A percentile compares a stretch with the other conserved stretches of the same genome.
phyloP scores from a whole-genome alignment of 2,797 vertebrate genomes.

The Bradypodion pumilum region DNA sequence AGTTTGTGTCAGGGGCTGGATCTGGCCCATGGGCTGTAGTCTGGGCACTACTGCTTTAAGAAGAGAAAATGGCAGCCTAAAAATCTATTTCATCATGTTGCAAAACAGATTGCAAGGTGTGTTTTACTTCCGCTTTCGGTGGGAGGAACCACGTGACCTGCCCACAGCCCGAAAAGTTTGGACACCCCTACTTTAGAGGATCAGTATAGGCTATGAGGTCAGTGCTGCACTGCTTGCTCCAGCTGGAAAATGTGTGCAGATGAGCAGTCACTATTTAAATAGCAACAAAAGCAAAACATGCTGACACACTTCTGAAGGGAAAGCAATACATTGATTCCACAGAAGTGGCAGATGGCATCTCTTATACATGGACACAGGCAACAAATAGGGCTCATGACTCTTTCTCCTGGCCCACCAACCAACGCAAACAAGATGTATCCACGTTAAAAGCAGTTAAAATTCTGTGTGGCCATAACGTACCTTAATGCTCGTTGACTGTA shows the following conservation, averaged over 20 bases:
- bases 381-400: too few species aligned
- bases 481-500: conserved; percentile 98
- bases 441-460: conserved; percentile 18
- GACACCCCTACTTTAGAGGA: not conserved
- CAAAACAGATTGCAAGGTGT: too few species aligned
- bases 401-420: not conserved
- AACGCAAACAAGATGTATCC: too few species aligned
- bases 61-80: too few species aligned
- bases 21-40: too few species aligned
- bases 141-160: too few species aligned
- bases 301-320: not conserved
- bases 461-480: conserved; percentile 67
- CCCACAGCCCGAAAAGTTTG: too few species aligned
- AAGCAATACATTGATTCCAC: not conserved
- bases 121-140: too few species aligned
- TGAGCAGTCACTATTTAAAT: not conserved
- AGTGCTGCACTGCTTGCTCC: not conserved
- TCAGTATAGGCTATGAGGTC: not conserved
- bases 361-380: not conserved
- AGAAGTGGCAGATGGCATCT: not conserved
- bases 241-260: not conserved
- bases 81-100: too few species aligned
- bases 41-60: too few species aligned
- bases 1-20: too few species aligned
- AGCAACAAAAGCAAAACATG: not conserved